Conservation (phyloP, 2,888 invertebrate genomes). For the Clusia tigrina region DNA sequence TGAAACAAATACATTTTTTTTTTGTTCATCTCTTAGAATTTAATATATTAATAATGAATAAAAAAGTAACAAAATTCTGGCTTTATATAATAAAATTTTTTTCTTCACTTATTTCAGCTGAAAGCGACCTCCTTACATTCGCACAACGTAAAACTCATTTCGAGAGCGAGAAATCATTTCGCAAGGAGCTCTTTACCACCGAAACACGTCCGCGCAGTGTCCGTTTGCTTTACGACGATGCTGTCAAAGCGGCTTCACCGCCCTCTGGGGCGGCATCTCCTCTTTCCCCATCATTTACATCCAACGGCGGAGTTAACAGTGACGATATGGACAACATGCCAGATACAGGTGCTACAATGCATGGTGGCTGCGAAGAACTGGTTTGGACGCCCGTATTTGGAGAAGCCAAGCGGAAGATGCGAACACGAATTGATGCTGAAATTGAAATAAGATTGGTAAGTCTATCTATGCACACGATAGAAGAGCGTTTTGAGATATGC, state of each 20-base stretch:
- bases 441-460: slow-evolving; percentile 90
- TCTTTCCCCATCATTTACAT: slow-evolving; percentile 43
- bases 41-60: too few relatives aligned
- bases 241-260: slow-evolving; percentile 67
- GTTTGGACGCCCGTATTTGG: slow-evolving; percentile 84
- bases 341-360: slow-evolving; percentile 39
- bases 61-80: too few relatives aligned
- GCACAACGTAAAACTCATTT: slow-evolving; percentile 81
- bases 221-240: slow-evolving; percentile 79
- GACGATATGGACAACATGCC: slow-evolving; percentile 22
- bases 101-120: slow-evolving; percentile 72
- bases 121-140: slow-evolving; percentile 90
- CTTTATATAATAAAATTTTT: neutral
- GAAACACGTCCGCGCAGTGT: slow-evolving; percentile 79
- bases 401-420: slow-evolving; percentile 73
- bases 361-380: slow-evolving; percentile 68
- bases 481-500: too few relatives aligned
- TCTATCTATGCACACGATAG: too few relatives aligned
- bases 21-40: neutral
- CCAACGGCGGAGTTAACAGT: slow-evolving; percentile 11
- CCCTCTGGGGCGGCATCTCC: slow-evolving; percentile 38
- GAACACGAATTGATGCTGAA: slow-evolving; percentile 78
- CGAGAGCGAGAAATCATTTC: slow-evolving; percentile 73
- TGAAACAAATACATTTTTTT: neutral
- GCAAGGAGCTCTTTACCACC: slow-evolving; percentile 78